Evolutionary conservation across 2,888 invertebrate species (phyloP), one percentile per base, ranked within the genome.

Genomic region (Labia minor): DNA sequence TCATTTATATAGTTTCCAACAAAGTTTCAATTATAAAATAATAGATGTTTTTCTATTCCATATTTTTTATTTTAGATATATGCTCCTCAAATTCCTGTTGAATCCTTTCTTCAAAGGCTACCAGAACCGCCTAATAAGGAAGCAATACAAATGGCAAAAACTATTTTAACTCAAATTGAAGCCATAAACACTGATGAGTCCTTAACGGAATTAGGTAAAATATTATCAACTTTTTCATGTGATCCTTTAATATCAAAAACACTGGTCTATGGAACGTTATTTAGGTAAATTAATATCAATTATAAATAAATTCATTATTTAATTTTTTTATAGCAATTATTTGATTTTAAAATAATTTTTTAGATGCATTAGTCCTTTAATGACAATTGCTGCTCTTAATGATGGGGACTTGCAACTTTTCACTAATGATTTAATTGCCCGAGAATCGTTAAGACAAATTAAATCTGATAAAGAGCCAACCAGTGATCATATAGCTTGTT

Each of bases 401-500:
- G 78, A 82, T 0, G 76, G 79, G 0, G 82, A 83, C 19, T 76
- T 77, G 0, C 82, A 85, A 62, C 71, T 86, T 66, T 86, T 87
- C 72, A 68, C 72, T 0, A 78, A 80, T 61, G 76, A 79, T 0
- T 76, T 83, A 1, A 76, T 79, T 0, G 76, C 82, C 63, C 81
- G 81, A 70, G 77, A 78, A 8, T 80, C 79, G 70, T 80, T 85
- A 10, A 81, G 83, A 66, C 73, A 76, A 37, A 75, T 80, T 0
- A 87, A 87, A 74, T 72, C 74, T 1, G 71, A 75, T 2, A 85
- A 78, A 74, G 83, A 80, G 67, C 68, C 77, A 0, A 78, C 77
- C 0, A 88, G 87, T 1, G 88, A 88, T 74, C 86, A 88, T 75
- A 73, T 82, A 14, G 83, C 86, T 0, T 64, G 85, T 14, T 80